Conservation (phyloP, 2,888 invertebrate genomes). For the Aplocera efformata region DNA sequence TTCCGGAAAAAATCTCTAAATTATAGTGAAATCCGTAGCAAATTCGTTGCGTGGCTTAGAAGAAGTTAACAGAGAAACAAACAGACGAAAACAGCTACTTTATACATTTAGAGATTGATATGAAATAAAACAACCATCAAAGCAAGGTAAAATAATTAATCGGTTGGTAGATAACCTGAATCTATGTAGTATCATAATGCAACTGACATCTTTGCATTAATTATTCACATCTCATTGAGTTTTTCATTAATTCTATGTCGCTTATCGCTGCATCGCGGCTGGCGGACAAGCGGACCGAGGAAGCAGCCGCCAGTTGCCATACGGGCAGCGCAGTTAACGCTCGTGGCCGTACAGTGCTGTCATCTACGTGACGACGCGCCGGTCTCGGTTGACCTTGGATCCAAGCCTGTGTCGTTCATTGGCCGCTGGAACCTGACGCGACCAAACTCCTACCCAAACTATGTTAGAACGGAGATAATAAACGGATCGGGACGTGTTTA, state of each 20-base stretch:
- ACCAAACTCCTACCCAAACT: conserved; percentile 53
- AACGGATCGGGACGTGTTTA: conserved; percentile 46
- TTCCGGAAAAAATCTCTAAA: too few species aligned
- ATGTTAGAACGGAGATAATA: conserved; percentile 35
- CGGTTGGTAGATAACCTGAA: conserved; percentile 33
- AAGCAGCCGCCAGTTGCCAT: conserved; percentile 71
- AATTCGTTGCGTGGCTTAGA: too few species aligned
- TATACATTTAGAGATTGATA: too few species aligned
- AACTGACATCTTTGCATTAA: too few species aligned
- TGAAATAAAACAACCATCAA: too few species aligned
- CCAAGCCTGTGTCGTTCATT: conserved; percentile 67
- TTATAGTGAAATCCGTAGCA: too few species aligned
- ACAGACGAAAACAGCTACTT: too few species aligned
- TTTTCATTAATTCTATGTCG: conserved; percentile 74
- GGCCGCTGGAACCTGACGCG: conserved; percentile 64
- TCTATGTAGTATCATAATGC: too few species aligned
- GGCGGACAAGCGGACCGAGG: conserved; percentile 35
- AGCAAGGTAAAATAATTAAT: too few species aligned
- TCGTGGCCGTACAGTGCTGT: conserved; percentile 54
- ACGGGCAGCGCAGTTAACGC: conserved; percentile 65
- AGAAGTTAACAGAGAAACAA: too few species aligned
- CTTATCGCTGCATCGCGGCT: conserved; percentile 73
- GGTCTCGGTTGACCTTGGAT: conserved; percentile 65
- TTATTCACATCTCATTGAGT: conserved; percentile 63
- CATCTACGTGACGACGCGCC: conserved; percentile 52